Base-by-base conservation (phyloP, 2,797 vertebrate species). In the Allobates femoralis region DNA sequence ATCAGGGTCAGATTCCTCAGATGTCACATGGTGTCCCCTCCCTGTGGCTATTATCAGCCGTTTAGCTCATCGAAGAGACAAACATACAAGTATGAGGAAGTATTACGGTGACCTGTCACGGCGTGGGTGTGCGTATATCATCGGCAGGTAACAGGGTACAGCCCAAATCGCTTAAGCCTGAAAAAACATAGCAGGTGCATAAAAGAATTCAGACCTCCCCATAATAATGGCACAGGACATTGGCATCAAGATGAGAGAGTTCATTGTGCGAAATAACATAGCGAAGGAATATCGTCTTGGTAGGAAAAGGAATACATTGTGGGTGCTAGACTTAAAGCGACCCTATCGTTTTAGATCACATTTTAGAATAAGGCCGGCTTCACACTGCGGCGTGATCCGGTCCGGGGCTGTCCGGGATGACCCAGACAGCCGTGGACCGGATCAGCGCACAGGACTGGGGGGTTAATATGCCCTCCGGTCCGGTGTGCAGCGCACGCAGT, bases 1-100 rank as follows among this genome's bases (percentile, higher is more conserved):
- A 86, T 85, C 30, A 76, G 82, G 87, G 88, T 62, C 87, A 74
- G 50, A 90, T 90, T 46, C 90, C 87, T 81, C 67, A 5, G 64
- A 90, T 90, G 91, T 88, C 64, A 81, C 91, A 83, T 89, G 92
- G 87, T 78, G 89, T 91, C 89, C 88, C 92, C 92, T 81, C 37
- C 79, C 90, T 90, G 88, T 78, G 87, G 92, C 93, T 95, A 94
- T 95, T 95, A 93, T 90, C 76, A 92, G 92, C 89, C 81, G 77
- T 71, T 88, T 89, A 90, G 91, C 90, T 89, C 73, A 56, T 89
- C 60, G 3, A 1, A 1, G 23, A 1, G 83, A 2, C 67, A 91
- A 92, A 92, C 91, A 91, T 74, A 90, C 11, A 81, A 92, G 92
- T 90, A 92, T 91, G 82, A 88, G 90, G 87, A 90, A 89, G 89